These are phyloP conservation scores for Rutpela maculata DNA, from an alignment of 2,888 invertebrate genomes.

Conservation along the genomic window DNA sequence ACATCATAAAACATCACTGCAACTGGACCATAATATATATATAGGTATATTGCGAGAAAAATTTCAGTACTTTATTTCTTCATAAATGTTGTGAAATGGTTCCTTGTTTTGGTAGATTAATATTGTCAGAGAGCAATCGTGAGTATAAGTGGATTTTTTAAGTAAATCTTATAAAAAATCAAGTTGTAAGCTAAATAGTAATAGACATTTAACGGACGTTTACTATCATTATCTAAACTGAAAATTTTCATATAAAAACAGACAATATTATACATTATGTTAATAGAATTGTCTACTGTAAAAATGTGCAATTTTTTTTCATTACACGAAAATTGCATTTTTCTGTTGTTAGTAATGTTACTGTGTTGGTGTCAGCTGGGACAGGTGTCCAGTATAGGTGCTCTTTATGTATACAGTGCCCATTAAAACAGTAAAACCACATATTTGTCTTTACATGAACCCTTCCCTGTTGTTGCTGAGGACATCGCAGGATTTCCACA, in stretches of 20 bases:
- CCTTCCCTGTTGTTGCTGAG: slow-evolving; percentile 54
- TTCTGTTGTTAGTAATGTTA: slow-evolving; percentile 51
- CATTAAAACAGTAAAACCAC: slow-evolving; percentile 59
- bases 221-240: slow-evolving; percentile 9
- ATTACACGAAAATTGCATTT: slow-evolving; percentile 46
- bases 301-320: slow-evolving; percentile 36
- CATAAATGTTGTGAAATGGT: no score
- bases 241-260: slow-evolving; percentile 36
- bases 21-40: no score
- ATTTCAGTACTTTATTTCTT: no score
- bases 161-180: no score
- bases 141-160: no score
- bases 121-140: no score
- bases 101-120: no score
- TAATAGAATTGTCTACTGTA: slow-evolving; percentile 13
- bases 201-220: slow-evolving; percentile 30
- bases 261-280: slow-evolving; percentile 44
- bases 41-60: no score
- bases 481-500: slow-evolving; percentile 62
- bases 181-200: no score
- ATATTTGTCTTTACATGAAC: slow-evolving; percentile 52
- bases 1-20: no score
- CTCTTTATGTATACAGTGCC: slow-evolving; percentile 64
- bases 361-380: slow-evolving; percentile 74
- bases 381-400: slow-evolving; percentile 71